Evolutionary conservation across 2,888 invertebrate species (phyloP).

Genomic region (Tetragnatha montana): DNA sequence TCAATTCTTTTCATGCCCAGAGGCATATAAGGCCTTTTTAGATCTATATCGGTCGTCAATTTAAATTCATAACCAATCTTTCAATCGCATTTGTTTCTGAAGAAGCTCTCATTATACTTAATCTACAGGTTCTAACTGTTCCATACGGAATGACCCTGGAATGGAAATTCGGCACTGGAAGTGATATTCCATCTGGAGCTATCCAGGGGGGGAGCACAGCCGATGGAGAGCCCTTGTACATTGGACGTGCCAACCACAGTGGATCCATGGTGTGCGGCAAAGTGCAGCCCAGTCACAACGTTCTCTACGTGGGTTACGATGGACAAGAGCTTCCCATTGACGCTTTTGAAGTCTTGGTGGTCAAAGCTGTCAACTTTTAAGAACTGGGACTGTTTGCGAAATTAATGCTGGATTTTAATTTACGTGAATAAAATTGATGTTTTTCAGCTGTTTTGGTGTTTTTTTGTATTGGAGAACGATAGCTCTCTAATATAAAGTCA

Average conservation of each 20-base stretch:
- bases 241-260: conserved; percentile 66
- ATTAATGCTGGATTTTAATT: not conserved
- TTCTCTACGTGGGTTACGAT: conserved; percentile 65
- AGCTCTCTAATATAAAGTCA: too few species aligned
- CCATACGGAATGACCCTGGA: conserved; percentile 59
- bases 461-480: not conserved
- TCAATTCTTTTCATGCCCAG: too few species aligned
- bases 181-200: conserved; percentile 65
- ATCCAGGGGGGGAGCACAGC: conserved; percentile 66
- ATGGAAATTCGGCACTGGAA: conserved; percentile 55
- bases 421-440: not conserved
- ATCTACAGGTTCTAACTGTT: conserved; percentile 53
- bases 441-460: not conserved
- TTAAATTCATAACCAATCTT: not conserved
- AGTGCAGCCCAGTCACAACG: conserved; percentile 70
- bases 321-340: conserved; percentile 61
- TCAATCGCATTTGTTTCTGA: not conserved
- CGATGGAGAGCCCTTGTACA: conserved; percentile 67
- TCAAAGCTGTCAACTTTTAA: conserved; percentile 57
- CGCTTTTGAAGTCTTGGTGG: conserved; percentile 63
- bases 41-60: too few species aligned
- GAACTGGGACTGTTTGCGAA: not conserved
- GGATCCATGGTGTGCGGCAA: conserved; percentile 70
- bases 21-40: too few species aligned
- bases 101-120: not conserved